phyloP scores from a whole-genome alignment of 2,888 invertebrate genomes.

The Salpingus planirostris region DNA sequence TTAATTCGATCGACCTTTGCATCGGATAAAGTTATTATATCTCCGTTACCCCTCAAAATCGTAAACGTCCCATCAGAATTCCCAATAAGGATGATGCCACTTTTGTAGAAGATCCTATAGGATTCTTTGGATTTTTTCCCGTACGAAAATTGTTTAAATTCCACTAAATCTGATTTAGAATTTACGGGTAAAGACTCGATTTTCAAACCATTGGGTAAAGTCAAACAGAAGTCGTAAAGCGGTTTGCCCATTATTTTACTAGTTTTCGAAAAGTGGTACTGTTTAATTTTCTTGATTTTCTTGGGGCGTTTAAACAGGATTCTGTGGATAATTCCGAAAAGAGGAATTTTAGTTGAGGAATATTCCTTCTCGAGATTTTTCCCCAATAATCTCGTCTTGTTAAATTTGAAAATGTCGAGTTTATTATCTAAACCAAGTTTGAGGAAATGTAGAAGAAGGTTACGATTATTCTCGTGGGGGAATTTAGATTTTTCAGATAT shows the following conservation, averaged over 20 bases:
- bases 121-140: constrained; percentile 18
- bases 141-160: constrained; percentile 24
- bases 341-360: neutral
- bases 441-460: too few relatives aligned
- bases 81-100: constrained; percentile 24
- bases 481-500: too few relatives aligned
- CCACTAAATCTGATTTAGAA: constrained; percentile 7
- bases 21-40: constrained; percentile 18
- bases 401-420: too few relatives aligned
- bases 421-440: too few relatives aligned
- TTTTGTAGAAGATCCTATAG: constrained; percentile 25
- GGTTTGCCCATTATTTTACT: neutral
- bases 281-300: constrained; percentile 5
- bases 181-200: constrained; percentile 17
- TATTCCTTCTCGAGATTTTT: neutral
- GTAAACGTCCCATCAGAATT: constrained; percentile 23
- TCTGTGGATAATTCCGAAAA: neutral
- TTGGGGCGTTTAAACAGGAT: constrained; percentile 4
- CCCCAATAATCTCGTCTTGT: too few relatives aligned
- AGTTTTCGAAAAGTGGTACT: constrained; percentile 1
- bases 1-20: neutral
- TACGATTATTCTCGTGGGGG: too few relatives aligned
- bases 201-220: constrained; percentile 25
- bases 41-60: constrained; percentile 25
- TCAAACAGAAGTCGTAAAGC: constrained; percentile 20